These are phyloP conservation scores for Agapostemon virescens DNA, from an alignment of 2,888 invertebrate genomes.

Conservation along the genomic window DNA sequence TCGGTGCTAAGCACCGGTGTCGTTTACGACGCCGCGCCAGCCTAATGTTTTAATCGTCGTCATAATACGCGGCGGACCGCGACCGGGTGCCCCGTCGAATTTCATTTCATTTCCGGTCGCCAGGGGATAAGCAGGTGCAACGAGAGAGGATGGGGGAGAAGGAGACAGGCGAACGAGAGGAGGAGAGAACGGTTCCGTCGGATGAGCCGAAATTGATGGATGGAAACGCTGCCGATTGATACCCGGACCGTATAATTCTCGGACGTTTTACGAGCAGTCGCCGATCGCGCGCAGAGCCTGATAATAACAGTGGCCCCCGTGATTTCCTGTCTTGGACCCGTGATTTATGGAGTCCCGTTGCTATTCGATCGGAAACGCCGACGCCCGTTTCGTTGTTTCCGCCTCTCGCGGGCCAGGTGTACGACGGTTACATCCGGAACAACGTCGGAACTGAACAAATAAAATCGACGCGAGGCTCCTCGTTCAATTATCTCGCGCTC, in stretches of 20 bases:
- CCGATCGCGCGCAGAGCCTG: conserved; percentile 13
- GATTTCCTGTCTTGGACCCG: conserved; percentile 27
- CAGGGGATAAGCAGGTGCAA: background rate
- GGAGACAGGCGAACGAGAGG: background rate
- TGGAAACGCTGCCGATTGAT: conserved; percentile 21
- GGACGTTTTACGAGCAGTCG: conserved; percentile 36
- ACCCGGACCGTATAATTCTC: conserved; percentile 11
- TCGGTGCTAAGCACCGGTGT: conserved; percentile 74
- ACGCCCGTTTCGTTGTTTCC: background rate
- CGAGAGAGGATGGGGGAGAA: background rate
- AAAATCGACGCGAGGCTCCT: background rate
- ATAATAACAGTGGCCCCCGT: conserved; percentile 10
- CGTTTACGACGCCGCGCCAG: conserved; percentile 73
- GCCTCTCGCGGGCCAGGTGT: background rate
- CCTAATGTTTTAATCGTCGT: conserved; percentile 76
- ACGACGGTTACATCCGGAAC: background rate
- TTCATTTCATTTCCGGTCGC: conserved; percentile 51
- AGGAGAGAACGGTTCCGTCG: conserved; percentile 23
- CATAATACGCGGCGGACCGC: conserved; percentile 74
- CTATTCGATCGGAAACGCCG: background rate
- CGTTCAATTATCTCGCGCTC: conserved; percentile 6
- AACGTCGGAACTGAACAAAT: background rate
- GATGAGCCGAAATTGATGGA: conserved; percentile 40
- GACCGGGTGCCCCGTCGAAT: conserved; percentile 43
- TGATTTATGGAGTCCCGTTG: conserved; percentile 5